Conservation (phyloP, 2,113 vertebrate genomes). For the Mesitornis unicolor region DNA sequence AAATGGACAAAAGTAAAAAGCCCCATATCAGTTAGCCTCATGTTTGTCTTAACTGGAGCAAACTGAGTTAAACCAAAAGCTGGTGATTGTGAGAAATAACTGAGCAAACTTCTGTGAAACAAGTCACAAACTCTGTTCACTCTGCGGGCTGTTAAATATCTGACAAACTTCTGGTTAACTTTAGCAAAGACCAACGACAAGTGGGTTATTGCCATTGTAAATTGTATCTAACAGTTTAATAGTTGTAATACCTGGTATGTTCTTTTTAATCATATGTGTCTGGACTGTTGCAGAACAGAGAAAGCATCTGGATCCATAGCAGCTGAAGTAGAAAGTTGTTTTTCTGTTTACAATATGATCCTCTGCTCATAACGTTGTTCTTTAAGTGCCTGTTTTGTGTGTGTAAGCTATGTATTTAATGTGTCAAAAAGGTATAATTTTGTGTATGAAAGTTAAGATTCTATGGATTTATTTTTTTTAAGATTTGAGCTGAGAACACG, state of each 20-base stretch:
- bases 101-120: neutral
- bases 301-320: slow-evolving; percentile 57
- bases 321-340: slow-evolving; percentile 42
- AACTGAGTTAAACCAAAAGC: neutral
- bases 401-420: neutral
- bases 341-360: slow-evolving; percentile 16
- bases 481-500: neutral
- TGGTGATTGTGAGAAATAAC: neutral
- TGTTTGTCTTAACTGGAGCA: neutral
- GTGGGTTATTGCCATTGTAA: slow-evolving; percentile 42
- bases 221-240: slow-evolving; percentile 49
- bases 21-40: neutral
- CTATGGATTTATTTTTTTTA: neutral
- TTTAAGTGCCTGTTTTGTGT: neutral
- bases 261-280: slow-evolving; percentile 34
- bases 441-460: neutral
- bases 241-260: slow-evolving; percentile 38
- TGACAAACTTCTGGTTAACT: slow-evolving; percentile 49
- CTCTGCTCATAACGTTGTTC: neutral
- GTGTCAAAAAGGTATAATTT: neutral
- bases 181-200: slow-evolving; percentile 1
- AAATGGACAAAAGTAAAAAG: neutral
- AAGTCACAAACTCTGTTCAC: neutral
- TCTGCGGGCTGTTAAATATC: slow-evolving; percentile 44
- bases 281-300: slow-evolving; percentile 12